Conservation (phyloP, 2,888 invertebrate genomes). For the Catocala fraxini region DNA sequence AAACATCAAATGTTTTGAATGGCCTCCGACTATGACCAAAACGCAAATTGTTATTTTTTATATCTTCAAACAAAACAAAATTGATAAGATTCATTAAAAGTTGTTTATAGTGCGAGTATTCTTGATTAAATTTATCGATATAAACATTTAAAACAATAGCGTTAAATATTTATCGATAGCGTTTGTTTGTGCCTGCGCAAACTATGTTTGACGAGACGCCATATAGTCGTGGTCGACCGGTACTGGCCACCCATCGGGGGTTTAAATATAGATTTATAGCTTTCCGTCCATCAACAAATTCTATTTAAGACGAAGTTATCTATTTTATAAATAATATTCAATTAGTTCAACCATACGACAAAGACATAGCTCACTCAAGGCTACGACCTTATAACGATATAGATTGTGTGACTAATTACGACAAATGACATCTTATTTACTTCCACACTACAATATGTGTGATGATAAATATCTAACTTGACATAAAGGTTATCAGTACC, state of each 20-base stretch:
- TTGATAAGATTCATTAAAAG: too few relatives aligned
- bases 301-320: constrained; percentile 42
- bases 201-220: background rate
- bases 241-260: constrained; percentile 38
- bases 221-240: background rate
- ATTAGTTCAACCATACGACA: constrained; percentile 44
- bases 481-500: constrained; percentile 41
- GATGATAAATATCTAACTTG: constrained; percentile 41
- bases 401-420: constrained; percentile 70
- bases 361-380: constrained; percentile 61
- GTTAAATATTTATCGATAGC: too few relatives aligned
- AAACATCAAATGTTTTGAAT: too few relatives aligned
- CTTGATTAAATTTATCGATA: too few relatives aligned
- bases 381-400: constrained; percentile 58
- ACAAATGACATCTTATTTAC: constrained; percentile 64
- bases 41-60: too few relatives aligned
- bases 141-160: too few relatives aligned
- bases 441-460: constrained; percentile 22
- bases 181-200: background rate
- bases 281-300: constrained; percentile 20
- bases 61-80: too few relatives aligned
- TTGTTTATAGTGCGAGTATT: too few relatives aligned
- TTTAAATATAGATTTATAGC: constrained; percentile 35
- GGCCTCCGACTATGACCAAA: too few relatives aligned
- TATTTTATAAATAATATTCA: constrained; percentile 45